Evolutionary conservation across 2,113 vertebrate species (phyloP).

Genomic region (Seriola dumerili): DNA sequence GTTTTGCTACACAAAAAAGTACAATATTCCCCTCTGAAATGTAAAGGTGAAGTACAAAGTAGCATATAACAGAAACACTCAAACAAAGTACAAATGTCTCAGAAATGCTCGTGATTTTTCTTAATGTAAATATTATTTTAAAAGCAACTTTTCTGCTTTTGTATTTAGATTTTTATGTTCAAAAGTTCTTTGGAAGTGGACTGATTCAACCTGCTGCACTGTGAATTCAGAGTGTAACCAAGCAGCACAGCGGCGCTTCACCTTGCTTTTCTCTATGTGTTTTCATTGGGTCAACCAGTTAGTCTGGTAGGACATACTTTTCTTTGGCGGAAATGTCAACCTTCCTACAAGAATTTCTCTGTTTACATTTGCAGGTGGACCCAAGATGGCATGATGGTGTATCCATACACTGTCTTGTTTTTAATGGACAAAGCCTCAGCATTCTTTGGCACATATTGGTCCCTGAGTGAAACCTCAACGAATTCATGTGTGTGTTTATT

Average conservation of each 20-base stretch:
- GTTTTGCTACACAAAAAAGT: too few species aligned
- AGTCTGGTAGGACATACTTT: constrained; percentile 48
- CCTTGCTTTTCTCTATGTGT: constrained; percentile 19
- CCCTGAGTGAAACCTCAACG: constrained; percentile 27
- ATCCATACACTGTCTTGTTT: constrained; percentile 58
- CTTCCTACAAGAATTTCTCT: constrained; percentile 37
- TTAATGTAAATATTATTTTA: not conserved
- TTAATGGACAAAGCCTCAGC: constrained; percentile 53
- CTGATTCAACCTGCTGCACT: constrained; percentile 6
- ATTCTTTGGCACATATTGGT: constrained; percentile 52
- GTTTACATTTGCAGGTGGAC: constrained; percentile 67
- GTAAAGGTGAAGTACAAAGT: not conserved
- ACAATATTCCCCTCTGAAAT: too few species aligned
- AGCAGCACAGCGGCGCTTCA: constrained; percentile 8
- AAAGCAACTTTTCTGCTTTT: not conserved
- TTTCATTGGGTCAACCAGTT: constrained; percentile 32
- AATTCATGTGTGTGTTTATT: constrained; percentile 71
- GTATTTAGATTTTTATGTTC: not conserved
- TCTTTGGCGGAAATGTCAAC: constrained; percentile 43
- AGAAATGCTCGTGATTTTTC: not conserved
- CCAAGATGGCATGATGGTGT: constrained; percentile 42
- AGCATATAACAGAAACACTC: not conserved
- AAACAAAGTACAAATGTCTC: not conserved
- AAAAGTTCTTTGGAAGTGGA: not conserved
- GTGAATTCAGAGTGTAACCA: not conserved